These are phyloP conservation scores for Lamproptera curius DNA, from an alignment of 2,888 invertebrate species.

Conservation along the genomic window DNA sequence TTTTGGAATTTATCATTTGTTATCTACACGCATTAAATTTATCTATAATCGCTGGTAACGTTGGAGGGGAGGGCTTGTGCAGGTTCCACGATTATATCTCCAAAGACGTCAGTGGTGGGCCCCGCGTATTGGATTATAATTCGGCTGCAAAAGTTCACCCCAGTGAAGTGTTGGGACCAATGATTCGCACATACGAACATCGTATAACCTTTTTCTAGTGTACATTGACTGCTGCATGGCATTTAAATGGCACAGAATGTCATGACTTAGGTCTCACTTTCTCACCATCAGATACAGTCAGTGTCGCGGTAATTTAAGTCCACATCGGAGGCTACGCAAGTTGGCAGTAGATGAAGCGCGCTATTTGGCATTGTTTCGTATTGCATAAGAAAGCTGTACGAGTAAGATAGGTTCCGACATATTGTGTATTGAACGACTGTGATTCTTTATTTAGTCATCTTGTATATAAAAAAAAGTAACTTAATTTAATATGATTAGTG, in stretches of 20 bases:
- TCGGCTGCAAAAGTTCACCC: slow-evolving; percentile 39
- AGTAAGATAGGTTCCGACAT: slow-evolving; percentile 3
- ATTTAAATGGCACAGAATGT: slow-evolving; percentile 10
- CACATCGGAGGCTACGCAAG: slow-evolving; percentile 38
- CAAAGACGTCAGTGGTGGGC: background rate
- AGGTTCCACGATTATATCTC: background rate
- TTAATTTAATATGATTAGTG: background rate
- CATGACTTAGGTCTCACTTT: background rate
- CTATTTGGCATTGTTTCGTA: background rate
- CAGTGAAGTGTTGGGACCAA: slow-evolving; percentile 65
- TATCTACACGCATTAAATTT: background rate
- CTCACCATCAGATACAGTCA: slow-evolving; percentile 17
- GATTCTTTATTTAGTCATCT: slow-evolving; percentile 3
- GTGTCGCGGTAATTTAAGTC: slow-evolving; percentile 23
- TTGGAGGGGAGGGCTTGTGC: slow-evolving; percentile 21
- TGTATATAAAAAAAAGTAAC: background rate
- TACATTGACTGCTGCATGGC: slow-evolving; percentile 30
- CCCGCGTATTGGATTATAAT: slow-evolving; percentile 6
- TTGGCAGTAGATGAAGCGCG: background rate
- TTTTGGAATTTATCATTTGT: slow-evolving; percentile 1
- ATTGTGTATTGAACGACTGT: slow-evolving; percentile 8
- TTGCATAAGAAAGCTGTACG: background rate
- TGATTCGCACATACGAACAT: slow-evolving; percentile 41
- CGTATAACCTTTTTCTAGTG: slow-evolving; percentile 31
- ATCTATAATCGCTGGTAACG: slow-evolving; percentile 1